Conservation (phyloP, 2,113 vertebrate species). For the Marmota monax region DNA sequence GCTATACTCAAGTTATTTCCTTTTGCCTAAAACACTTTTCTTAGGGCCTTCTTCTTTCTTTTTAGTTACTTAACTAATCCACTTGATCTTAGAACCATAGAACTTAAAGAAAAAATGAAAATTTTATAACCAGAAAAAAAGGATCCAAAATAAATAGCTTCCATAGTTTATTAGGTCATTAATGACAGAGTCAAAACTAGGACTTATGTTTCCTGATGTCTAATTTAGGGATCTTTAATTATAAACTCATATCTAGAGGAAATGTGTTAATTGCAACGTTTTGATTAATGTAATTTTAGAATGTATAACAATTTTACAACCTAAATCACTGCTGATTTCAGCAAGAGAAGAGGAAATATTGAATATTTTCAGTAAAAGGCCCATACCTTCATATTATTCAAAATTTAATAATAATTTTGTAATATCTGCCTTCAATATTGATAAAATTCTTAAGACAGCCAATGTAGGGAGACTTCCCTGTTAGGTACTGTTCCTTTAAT, state of each 20-base stretch:
- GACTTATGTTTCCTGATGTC: not conserved
- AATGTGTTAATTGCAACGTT: not conserved
- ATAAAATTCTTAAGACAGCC: not conserved
- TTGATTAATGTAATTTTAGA: constrained; percentile 54
- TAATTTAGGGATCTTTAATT: not conserved
- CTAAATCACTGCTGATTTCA: constrained; percentile 16
- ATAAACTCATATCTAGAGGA: not conserved
- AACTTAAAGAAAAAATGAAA: not conserved
- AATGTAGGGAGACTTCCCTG: not conserved
- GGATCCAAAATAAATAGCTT: not conserved
- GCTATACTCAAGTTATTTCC: not conserved
- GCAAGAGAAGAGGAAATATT: constrained; percentile 10
- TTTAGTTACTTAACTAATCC: not conserved
- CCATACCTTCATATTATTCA: not conserved
- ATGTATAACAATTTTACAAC: not conserved
- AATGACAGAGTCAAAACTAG: not conserved
- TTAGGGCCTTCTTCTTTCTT: not conserved
- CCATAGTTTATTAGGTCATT: not conserved
- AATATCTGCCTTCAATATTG: constrained; percentile 1
- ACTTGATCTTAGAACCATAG: constrained; percentile 23
- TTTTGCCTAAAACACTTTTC: not conserved
- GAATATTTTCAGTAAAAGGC: not conserved
- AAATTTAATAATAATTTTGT: constrained; percentile 25
- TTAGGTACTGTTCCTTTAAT: not conserved
- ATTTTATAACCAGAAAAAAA: constrained; percentile 6